Percentiles rank a stretch among this genome's conserved stretches.
Conservation (phyloP, 1,140 invertebrate species). For the Meloidogyne floridensis region DNA sequence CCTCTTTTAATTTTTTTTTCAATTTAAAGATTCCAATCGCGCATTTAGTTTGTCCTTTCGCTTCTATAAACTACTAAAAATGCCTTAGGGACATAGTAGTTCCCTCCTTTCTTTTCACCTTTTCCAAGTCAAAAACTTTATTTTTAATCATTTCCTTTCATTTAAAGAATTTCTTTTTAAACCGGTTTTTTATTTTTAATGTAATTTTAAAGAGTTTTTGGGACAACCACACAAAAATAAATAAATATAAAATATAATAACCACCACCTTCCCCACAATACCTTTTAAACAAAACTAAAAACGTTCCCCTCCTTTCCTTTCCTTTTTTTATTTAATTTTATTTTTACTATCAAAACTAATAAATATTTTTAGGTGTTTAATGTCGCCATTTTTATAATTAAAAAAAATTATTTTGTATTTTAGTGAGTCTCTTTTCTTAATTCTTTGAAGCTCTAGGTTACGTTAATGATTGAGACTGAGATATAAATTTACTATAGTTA, state of each 20-base stretch:
- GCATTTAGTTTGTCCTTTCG: not conserved
- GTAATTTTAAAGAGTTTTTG: not conserved
- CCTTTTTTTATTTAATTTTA: not conserved
- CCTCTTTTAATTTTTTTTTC: not conserved
- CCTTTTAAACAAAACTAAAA: not conserved
- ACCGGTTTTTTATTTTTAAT: not conserved
- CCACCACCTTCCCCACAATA: too few species aligned
- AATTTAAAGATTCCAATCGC: not conserved
- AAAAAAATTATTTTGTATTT: not conserved
- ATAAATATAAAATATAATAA: not conserved
- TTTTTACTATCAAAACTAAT: too few species aligned
- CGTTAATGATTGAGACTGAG: too few species aligned
- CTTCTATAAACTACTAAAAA: not conserved
- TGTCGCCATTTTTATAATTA: not conserved
- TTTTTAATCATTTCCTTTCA: conserved; percentile 13
- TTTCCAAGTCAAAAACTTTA: not conserved
- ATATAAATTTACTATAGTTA: too few species aligned
- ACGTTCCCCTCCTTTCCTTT: not conserved
- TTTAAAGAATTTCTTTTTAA: conserved; percentile 13
- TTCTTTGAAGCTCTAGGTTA: too few species aligned
- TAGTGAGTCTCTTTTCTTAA: too few species aligned
- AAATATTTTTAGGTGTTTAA: too few species aligned
- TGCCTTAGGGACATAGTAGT: not conserved
- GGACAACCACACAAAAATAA: not conserved
- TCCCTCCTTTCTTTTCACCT: not conserved